Conservation (phyloP, 2,888 invertebrate species). For the Cephus rjabovi region DNA sequence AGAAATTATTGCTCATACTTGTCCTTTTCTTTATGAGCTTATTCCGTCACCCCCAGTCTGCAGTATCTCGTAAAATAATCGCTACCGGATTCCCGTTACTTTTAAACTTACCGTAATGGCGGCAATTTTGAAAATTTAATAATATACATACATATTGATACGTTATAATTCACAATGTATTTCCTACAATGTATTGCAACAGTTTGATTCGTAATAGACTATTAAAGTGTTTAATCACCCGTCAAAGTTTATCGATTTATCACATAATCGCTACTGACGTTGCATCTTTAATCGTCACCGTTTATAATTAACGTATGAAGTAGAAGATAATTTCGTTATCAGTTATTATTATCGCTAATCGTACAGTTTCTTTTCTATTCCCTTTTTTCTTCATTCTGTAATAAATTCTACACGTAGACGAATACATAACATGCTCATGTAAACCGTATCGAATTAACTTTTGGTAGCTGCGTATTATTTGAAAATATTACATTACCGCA, state of each 20-base stretch:
- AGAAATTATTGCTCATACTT: not conserved
- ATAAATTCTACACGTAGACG: not conserved
- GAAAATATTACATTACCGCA: slow-evolving; percentile 40
- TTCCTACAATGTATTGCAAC: not conserved
- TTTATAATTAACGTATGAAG: not conserved
- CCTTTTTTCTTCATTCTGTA: not conserved
- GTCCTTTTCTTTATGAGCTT: not conserved
- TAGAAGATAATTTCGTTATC: not conserved
- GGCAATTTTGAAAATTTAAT: not conserved
- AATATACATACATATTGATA: not conserved
- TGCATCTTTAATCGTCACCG: not conserved
- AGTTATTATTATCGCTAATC: not conserved
- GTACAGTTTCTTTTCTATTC: not conserved
- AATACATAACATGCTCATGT: not conserved
- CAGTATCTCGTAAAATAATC: not conserved
- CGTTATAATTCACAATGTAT: not conserved
- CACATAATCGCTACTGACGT: not conserved
- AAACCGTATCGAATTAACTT: not conserved
- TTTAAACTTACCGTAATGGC: not conserved
- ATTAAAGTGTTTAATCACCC: not conserved
- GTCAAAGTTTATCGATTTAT: not conserved
- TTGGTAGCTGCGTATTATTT: slow-evolving; percentile 13
- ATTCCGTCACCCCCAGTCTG: not conserved
- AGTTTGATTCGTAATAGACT: not conserved
- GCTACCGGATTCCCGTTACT: not conserved